Evolutionary conservation across 2,888 invertebrate species (phyloP).

Genomic region (Eupithecia tripunctaria): DNA sequence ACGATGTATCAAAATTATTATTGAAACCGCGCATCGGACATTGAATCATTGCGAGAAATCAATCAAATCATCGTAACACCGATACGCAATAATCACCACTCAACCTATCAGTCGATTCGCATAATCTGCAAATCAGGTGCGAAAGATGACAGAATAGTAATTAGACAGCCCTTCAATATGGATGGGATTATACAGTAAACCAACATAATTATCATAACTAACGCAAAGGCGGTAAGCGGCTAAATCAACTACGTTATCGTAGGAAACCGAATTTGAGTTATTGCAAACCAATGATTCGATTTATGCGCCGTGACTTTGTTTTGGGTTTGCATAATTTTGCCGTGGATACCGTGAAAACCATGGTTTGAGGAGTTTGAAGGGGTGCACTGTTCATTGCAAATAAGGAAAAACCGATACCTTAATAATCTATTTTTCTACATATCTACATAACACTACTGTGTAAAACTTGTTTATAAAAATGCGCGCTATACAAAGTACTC

Average conservation of each 20-base stretch:
- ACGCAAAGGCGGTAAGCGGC: constrained; percentile 44
- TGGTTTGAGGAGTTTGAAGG: constrained; percentile 9
- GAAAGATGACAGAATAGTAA: constrained; percentile 46
- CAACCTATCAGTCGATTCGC: constrained; percentile 42
- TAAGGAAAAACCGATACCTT: not conserved
- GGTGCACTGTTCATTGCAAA: not conserved
- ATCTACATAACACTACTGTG: too few species aligned
- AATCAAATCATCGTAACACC: not conserved
- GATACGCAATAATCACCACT: constrained; percentile 9
- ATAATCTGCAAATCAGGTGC: constrained; percentile 47
- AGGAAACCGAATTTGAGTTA: constrained; percentile 43
- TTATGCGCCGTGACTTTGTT: constrained; percentile 34
- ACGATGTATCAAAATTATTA: not conserved
- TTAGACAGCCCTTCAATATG: constrained; percentile 46
- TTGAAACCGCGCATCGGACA: not conserved
- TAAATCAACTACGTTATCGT: constrained; percentile 45
- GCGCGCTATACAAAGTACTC: too few species aligned
- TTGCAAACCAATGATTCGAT: constrained; percentile 36
- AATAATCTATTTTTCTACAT: too few species aligned
- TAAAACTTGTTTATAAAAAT: too few species aligned
- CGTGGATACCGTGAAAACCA: too few species aligned
- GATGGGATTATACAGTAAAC: constrained; percentile 45
- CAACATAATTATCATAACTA: constrained; percentile 48
- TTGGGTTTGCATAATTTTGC: constrained; percentile 30
- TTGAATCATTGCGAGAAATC: constrained; percentile 6